Percentiles rank a stretch among this genome's conserved stretches.
Evolutionary conservation across 2,797 vertebrate species (phyloP).

Genomic region (Leptodactylus fallax): DNA sequence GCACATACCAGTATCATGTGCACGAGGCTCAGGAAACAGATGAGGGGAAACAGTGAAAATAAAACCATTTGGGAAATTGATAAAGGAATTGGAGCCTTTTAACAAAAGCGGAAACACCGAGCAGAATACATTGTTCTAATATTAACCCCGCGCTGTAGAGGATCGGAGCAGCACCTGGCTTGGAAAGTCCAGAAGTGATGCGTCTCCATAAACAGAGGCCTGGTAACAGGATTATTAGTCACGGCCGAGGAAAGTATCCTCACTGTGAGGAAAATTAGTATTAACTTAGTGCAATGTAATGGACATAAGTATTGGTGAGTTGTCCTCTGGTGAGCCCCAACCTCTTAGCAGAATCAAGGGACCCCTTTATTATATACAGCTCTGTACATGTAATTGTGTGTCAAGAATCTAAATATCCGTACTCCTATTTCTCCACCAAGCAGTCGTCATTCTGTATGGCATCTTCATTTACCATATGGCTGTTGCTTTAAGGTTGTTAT

Average conservation of each 20-base stretch:
- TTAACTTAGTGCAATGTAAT: too few relatives aligned
- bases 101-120: constrained; percentile 47
- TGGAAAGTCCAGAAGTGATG: constrained; percentile 24
- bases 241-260: too few relatives aligned
- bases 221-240: not conserved
- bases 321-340: too few relatives aligned
- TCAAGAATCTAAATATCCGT: too few relatives aligned
- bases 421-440: too few relatives aligned
- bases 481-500: too few relatives aligned
- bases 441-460: too few relatives aligned
- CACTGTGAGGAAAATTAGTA: too few relatives aligned
- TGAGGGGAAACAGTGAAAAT: constrained; percentile 58
- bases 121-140: constrained; percentile 51
- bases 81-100: constrained; percentile 41
- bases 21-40: constrained; percentile 52
- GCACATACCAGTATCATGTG: constrained; percentile 25
- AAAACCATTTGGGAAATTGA: constrained; percentile 48
- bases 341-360: not conserved
- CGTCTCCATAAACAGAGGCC: not conserved
- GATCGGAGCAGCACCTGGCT: constrained; percentile 21
- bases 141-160: not conserved
- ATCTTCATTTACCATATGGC: too few relatives aligned
- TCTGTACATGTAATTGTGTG: too few relatives aligned
- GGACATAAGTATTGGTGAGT: too few relatives aligned
- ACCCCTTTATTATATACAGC: too few relatives aligned